Conservation (phyloP, 2,113 vertebrate genomes). For the Cettia cetti region DNA sequence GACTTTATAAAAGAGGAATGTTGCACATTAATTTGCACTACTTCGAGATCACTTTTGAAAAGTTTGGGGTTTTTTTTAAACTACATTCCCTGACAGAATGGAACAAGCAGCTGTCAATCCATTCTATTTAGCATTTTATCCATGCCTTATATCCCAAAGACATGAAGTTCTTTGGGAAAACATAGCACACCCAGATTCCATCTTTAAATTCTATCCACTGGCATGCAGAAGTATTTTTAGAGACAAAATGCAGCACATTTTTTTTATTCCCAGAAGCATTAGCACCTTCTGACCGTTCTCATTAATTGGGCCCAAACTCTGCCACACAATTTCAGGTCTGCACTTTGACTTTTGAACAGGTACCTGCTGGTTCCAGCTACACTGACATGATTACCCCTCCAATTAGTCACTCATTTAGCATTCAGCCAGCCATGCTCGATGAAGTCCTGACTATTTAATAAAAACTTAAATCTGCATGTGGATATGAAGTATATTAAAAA, state of each 20-base stretch:
- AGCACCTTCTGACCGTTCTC: neutral
- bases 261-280: neutral
- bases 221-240: neutral
- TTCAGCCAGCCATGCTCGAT: neutral
- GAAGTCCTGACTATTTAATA: neutral
- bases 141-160: neutral
- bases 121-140: neutral
- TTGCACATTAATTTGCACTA: neutral
- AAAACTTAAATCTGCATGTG: neutral
- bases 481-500: neutral
- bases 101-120: neutral
- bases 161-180: neutral
- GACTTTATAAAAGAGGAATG: neutral
- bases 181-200: neutral
- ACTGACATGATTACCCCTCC: neutral
- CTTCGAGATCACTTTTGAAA: neutral
- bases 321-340: neutral
- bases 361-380: neutral
- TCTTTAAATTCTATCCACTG: neutral
- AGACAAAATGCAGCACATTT: neutral
- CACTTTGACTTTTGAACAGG: neutral
- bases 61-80: neutral
- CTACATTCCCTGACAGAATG: neutral
- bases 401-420: constrained; percentile 11
- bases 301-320: constrained; percentile 30